Base-by-base conservation (phyloP, 2,888 invertebrate genomes). In the Synanthedon vespiformis region DNA sequence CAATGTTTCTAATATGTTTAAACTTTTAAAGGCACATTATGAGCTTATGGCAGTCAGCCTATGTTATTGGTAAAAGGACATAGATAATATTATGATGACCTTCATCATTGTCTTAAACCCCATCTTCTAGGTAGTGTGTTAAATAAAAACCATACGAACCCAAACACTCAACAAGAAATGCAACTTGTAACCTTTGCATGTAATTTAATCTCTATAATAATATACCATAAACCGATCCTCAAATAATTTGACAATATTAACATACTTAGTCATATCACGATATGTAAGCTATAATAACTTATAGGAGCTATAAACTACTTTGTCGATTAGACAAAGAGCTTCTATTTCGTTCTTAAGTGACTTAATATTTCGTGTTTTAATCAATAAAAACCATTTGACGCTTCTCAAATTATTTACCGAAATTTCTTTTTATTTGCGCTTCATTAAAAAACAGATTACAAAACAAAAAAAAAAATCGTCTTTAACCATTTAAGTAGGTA, bases 1-100 rank as follows among this genome's bases (percentile, higher is more conserved):
- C 8, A 57, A 53, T 40, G 49, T 50, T 57, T 53, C 58, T 57
- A 61, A 60, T 51, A 55, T 51, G 53, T 52, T 69, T 63, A n/a
- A n/a, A n/a, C n/a, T n/a, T n/a, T n/a, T n/a, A 70, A 79, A 81
- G 83, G 81, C 81, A 82, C 80, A 69, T 65, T 63, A 75, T 72
- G 75, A 80, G 80, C 83, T 80, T 77, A 81, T 76, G 77, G 78
- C 81, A 77, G 75, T 67, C 59, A 70, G 80, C 80, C 81, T 75
- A 75, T 52, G 54, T 70, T 70, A 76, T 68, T 68, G 67, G 61
- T 62, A 66, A 58, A 34, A 55, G 67, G 69, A 70, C 71, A 66
- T n/a, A n/a, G n/a, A n/a, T n/a, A 57, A 63, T 64, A 67, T 1
- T 18, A 18, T 56, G 66, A 66, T 67, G 65, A 68, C 66, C 18